Base-by-base conservation (phyloP, 2,888 invertebrate species). In the Mamestra brassicae region DNA sequence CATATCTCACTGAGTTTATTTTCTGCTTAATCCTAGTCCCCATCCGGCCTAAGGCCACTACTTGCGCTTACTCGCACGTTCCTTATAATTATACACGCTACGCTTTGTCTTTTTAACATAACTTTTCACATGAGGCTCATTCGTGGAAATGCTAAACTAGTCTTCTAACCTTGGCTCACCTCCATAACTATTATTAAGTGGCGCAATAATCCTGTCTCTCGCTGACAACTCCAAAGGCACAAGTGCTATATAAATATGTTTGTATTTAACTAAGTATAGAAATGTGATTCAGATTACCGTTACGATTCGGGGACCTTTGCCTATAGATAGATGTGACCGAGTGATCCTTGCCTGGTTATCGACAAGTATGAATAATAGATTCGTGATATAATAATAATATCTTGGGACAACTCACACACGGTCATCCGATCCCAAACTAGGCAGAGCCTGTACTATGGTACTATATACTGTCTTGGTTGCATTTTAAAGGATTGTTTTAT, bases 361-460 rank as follows among this genome's bases (percentile, higher is more conserved):
- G 83, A 86, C 74, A 76, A 77, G 71, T 85, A 80, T 86, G 83
- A 87, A 80, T 87, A 85, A 87, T 81, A 76, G 85, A 81, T 78
- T 84, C 76, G 76, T 80, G 83, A 57, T 73, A n/a, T n/a, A n/a
- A n/a, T n/a, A n/a, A n/a, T n/a, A n/a, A n/a, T n/a, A n/a, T n/a
- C n/a, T n/a, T n/a, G n/a, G n/a, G n/a, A n/a, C n/a, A n/a, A n/a
- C n/a, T n/a, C n/a, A n/a, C n/a, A n/a, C n/a, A n/a, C n/a, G n/a
- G n/a, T n/a, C n/a, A n/a, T n/a, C n/a, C n/a, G n/a, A n/a, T n/a
- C n/a, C n/a, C n/a, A n/a, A n/a, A n/a, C n/a, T n/a, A n/a, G n/a
- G n/a, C n/a, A n/a, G n/a, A n/a, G n/a, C n/a, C n/a, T n/a, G n/a
- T n/a, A n/a, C n/a, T n/a, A n/a, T n/a, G n/a, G n/a, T n/a, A n/a